phyloP scores from a whole-genome alignment of 2,888 invertebrate species.

The Holacanthella duospinosa region DNA sequence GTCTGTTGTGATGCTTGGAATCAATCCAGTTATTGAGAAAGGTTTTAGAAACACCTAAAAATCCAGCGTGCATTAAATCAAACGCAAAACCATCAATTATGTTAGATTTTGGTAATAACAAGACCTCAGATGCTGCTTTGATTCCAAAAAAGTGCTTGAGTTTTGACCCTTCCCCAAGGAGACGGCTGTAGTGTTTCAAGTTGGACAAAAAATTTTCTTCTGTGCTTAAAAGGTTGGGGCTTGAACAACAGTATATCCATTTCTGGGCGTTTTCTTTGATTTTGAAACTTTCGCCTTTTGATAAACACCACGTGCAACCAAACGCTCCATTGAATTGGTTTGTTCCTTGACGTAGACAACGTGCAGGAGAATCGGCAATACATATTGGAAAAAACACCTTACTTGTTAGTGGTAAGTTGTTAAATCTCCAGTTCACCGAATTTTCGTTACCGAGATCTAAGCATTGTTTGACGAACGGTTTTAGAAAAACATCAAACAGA shows the following conservation, averaged over 20 bases:
- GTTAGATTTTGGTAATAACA: constrained; percentile 1
- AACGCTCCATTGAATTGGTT: constrained; percentile 1
- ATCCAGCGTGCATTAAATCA: neutral
- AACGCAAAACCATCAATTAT: neutral
- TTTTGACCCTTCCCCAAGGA: neutral
- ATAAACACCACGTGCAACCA: constrained; percentile 1
- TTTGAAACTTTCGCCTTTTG: neutral
- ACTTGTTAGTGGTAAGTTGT: neutral
- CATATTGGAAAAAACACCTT: constrained; percentile 1
- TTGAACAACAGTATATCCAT: neutral
- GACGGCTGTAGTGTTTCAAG: neutral
- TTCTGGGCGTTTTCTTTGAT: neutral
- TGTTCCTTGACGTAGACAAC: constrained; percentile 1
- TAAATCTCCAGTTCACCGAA: neutral
- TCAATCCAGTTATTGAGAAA: neutral
- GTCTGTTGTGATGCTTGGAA: neutral
- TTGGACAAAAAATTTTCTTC: neutral
- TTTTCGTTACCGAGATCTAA: neutral
- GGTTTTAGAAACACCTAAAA: neutral
- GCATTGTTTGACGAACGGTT: neutral
- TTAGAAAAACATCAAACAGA: neutral
- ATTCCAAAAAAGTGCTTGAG: neutral
- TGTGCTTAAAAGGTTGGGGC: neutral
- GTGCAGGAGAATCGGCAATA: neutral
- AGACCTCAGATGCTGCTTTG: neutral